Percentiles rank a stretch among this genome's conserved stretches.
These are phyloP conservation scores for Chitala chitala DNA, from an alignment of 2,113 vertebrate genomes.

Conservation along the genomic window DNA sequence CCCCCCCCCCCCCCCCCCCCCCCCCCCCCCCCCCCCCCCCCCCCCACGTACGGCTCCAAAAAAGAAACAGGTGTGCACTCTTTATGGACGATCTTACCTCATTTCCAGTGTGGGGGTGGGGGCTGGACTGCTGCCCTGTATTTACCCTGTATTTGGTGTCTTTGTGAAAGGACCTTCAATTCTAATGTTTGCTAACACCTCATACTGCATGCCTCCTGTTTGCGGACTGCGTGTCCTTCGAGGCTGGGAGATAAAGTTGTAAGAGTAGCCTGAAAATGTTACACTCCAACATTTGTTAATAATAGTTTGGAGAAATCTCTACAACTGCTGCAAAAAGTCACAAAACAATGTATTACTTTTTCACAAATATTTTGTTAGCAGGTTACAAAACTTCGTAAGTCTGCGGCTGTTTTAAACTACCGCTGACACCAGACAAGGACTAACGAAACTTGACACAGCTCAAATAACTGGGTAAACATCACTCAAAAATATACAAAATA, in stretches of 20 bases:
- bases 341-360: neutral
- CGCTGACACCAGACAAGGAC: neutral
- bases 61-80: neutral
- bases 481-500: neutral
- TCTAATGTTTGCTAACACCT: neutral
- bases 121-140: neutral
- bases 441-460: neutral
- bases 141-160: too few relatives aligned
- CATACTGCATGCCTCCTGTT: neutral
- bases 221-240: too few relatives aligned
- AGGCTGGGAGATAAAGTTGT: neutral
- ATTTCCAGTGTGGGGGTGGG: neutral
- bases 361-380: neutral
- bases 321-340: neutral
- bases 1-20: too few relatives aligned
- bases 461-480: conserved; percentile 10
- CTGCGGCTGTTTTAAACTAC: neutral
- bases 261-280: too few relatives aligned
- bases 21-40: neutral
- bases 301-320: neutral
- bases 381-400: neutral
- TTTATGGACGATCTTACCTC: too few relatives aligned
- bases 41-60: neutral
- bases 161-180: neutral
- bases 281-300: neutral